Evolutionary conservation across 2,888 invertebrate species (phyloP).

Genomic region (Marronus borbonicus): DNA sequence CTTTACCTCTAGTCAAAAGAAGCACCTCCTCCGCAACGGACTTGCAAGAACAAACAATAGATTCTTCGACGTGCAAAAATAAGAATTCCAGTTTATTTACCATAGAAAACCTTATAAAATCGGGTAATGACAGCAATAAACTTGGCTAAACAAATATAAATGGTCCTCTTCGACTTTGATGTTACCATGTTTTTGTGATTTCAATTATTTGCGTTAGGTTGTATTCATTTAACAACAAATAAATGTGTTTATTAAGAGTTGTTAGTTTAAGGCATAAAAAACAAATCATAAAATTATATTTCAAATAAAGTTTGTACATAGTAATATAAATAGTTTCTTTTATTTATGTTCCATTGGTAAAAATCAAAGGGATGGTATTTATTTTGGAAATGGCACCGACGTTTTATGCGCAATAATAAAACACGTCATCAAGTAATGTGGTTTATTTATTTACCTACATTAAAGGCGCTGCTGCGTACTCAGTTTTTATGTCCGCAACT

Average conservation of each 20-base stretch:
- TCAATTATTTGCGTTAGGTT: constrained; percentile 64
- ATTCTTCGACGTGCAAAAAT: constrained; percentile 59
- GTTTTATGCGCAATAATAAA: constrained; percentile 51
- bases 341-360: constrained; percentile 38
- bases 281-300: constrained; percentile 56
- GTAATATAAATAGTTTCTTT: constrained; percentile 47
- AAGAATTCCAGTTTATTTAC: constrained; percentile 70
- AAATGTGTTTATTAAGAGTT: constrained; percentile 51
- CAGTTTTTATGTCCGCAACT: constrained; percentile 45
- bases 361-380: constrained; percentile 51
- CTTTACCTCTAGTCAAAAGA: constrained; percentile 62
- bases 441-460: constrained; percentile 51
- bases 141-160: constrained; percentile 64
- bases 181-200: constrained; percentile 63
- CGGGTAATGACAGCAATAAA: constrained; percentile 63
- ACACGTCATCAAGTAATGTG: constrained; percentile 49
- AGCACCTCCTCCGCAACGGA: constrained; percentile 15
- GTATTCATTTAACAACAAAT: constrained; percentile 51
- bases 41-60: constrained; percentile 50
- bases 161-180: constrained; percentile 63
- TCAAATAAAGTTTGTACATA: constrained; percentile 53
- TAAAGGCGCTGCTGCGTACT: constrained; percentile 49
- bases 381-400: constrained; percentile 50
- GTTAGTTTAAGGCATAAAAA: constrained; percentile 54
- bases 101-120: constrained; percentile 70